Conservation (phyloP, 2,797 vertebrate genomes). For the Anguilla obscura region DNA sequence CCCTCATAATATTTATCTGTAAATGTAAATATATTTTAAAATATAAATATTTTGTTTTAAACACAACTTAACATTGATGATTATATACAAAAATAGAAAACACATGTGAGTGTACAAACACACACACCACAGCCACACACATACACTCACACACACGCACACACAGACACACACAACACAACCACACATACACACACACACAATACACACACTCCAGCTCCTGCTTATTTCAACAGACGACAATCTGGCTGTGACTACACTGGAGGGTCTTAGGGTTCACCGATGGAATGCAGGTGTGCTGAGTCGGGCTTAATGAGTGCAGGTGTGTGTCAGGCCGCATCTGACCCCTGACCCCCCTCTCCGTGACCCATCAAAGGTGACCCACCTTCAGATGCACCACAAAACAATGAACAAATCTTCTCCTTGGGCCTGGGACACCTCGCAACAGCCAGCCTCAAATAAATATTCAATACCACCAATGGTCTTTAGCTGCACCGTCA, state of each 20-base stretch:
- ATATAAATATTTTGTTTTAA: not conserved
- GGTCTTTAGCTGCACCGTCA: not conserved
- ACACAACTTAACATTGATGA: not conserved
- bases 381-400: not conserved
- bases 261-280: slow-evolving; percentile 58
- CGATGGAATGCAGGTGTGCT: slow-evolving; percentile 62
- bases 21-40: not conserved
- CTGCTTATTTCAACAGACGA: slow-evolving; percentile 28
- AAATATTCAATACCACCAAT: not conserved
- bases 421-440: not conserved
- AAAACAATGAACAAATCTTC: not conserved
- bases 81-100: not conserved
- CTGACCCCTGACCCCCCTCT: slow-evolving; percentile 16
- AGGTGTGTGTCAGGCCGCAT: slow-evolving; percentile 30
- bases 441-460: not conserved
- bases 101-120: not conserved
- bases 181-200: not conserved
- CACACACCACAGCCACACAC: not conserved
- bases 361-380: not conserved
- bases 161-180: not conserved
- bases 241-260: slow-evolving; percentile 26
- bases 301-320: slow-evolving; percentile 33
- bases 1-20: not conserved
- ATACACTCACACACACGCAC: not conserved
- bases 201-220: slow-evolving; percentile 26